These are phyloP conservation scores for Mastomys natalensis DNA, from an alignment of 2,113 vertebrate species.

Conservation along the genomic window DNA sequence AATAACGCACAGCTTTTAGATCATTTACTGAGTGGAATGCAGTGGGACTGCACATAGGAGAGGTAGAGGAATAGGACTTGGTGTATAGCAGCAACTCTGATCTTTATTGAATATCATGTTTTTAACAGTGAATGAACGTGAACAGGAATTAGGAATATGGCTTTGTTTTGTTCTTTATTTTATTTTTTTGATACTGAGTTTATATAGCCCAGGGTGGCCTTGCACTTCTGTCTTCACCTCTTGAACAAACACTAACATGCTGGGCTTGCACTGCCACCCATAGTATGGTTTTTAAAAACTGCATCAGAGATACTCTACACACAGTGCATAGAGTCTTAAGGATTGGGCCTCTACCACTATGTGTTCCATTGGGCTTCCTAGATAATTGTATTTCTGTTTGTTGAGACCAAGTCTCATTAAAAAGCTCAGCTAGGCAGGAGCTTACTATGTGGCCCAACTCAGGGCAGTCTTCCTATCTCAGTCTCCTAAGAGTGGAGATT, in stretches of 20 bases:
- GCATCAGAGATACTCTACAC: background rate
- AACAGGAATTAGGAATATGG: background rate
- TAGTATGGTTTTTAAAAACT: background rate
- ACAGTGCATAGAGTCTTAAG: slow-evolving; percentile 31
- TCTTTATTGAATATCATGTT: background rate
- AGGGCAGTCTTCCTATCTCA: background rate
- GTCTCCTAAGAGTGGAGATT: background rate
- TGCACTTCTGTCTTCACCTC: background rate
- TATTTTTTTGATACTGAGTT: background rate
- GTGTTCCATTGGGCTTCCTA: slow-evolving; percentile 13
- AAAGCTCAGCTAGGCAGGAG: background rate
- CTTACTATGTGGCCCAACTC: background rate
- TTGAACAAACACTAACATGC: background rate
- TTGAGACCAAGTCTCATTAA: background rate
- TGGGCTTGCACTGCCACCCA: background rate
- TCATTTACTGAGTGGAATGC: slow-evolving; percentile 25
- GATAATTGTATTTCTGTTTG: background rate
- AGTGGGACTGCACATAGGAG: background rate
- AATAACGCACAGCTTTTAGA: background rate
- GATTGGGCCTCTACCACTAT: background rate
- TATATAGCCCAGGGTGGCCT: background rate
- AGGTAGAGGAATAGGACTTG: background rate
- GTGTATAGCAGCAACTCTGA: background rate
- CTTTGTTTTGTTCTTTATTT: background rate
- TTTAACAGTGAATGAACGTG: background rate